Conservation (phyloP, 2,797 vertebrate genomes). For the Florisuga fusca region DNA sequence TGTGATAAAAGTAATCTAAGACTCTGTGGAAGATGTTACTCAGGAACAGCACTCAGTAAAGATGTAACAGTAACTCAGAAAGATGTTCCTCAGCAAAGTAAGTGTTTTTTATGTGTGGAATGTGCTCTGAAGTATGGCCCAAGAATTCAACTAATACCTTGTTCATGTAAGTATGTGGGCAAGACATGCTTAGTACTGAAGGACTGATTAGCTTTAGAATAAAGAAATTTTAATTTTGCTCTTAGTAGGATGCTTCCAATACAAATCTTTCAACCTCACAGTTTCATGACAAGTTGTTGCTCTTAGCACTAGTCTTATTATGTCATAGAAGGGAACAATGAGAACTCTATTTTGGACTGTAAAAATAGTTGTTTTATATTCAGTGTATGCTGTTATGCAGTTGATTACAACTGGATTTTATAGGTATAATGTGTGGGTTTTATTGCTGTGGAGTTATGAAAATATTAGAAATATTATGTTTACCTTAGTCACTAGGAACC, state of each 20-base stretch:
- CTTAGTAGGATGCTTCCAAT: slow-evolving; percentile 35
- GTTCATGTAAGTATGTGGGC: not conserved
- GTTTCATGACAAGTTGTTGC: slow-evolving; percentile 69
- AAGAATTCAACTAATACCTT: slow-evolving; percentile 22
- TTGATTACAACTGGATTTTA: slow-evolving; percentile 36
- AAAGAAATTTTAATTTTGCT: slow-evolving; percentile 37
- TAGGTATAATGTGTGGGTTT: not conserved
- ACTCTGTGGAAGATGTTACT: not conserved
- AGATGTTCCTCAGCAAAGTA: not conserved
- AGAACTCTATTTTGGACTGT: slow-evolving; percentile 33
- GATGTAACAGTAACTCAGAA: not conserved
- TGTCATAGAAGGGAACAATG: slow-evolving; percentile 16
- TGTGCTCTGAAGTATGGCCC: not conserved
- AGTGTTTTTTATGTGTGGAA: not conserved
- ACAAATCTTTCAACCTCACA: slow-evolving; percentile 49
- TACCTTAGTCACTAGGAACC: not conserved
- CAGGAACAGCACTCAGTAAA: too few species aligned
- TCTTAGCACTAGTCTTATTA: slow-evolving; percentile 70
- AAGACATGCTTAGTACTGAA: slow-evolving; percentile 23
- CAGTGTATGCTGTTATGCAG: not conserved
- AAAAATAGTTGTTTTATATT: slow-evolving; percentile 48
- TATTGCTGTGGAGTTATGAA: not conserved
- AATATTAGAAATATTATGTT: slow-evolving; percentile 9
- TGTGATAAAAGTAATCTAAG: not conserved
- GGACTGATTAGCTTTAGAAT: slow-evolving; percentile 19